Percentiles rank a stretch among this genome's conserved stretches.
Evolutionary conservation across 2,888 invertebrate genomes (phyloP).

Genomic region (Caenorhabditis sinica): DNA sequence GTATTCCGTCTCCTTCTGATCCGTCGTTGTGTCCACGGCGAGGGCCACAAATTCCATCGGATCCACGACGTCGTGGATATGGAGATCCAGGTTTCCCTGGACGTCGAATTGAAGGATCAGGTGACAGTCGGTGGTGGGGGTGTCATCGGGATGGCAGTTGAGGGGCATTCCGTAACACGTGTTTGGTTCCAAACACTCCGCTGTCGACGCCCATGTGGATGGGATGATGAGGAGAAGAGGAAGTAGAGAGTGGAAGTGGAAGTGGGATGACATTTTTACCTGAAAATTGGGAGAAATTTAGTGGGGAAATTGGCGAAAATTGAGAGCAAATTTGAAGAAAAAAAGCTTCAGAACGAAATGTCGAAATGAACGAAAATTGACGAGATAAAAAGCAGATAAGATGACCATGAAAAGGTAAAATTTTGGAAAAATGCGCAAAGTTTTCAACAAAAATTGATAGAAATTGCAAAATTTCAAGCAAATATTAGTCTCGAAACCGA

Average conservation of each 20-base stretch:
- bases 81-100: constrained; percentile 16
- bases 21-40: background rate
- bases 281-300: background rate
- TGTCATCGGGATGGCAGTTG: constrained; percentile 8
- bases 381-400: too few species aligned
- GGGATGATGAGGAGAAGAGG: background rate
- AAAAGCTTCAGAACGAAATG: too few species aligned
- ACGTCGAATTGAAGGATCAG: background rate
- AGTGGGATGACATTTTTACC: background rate
- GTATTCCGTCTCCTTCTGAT: background rate
- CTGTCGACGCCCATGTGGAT: background rate
- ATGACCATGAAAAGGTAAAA: too few species aligned
- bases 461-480: too few species aligned
- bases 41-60: background rate
- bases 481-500: too few species aligned
- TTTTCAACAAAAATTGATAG: too few species aligned
- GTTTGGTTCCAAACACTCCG: background rate
- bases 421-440: too few species aligned
- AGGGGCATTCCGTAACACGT: constrained; percentile 13
- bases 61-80: constrained; percentile 1
- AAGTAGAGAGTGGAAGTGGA: too few species aligned
- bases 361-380: too few species aligned
- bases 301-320: too few species aligned
- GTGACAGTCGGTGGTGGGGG: constrained; percentile 18
- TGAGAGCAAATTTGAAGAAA: too few species aligned